Evolutionary conservation across 1,140 invertebrate species (phyloP), one percentile per base, ranked within the genome.

Genomic region (Drosophila ironensis): DNA sequence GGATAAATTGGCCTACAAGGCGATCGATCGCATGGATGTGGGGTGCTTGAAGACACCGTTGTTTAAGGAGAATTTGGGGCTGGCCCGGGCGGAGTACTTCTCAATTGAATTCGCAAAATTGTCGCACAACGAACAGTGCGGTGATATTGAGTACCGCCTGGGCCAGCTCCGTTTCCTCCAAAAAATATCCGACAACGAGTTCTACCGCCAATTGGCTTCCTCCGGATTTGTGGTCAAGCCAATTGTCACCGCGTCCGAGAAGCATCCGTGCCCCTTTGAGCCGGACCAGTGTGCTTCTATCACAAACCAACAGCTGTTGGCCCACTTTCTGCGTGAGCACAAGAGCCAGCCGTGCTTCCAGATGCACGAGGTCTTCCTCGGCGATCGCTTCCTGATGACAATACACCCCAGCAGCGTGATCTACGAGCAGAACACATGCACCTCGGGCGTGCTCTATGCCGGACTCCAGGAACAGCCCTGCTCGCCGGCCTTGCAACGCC

Each of bases 121-220:
- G 1, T 35, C 4, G 0, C 19, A 5, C 0, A 8, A 48, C 0
- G 37, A 81, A 9, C 38, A 24, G 0, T 7, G 14, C 5, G 5
- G 46, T 14, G 46, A 53, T 2, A 41, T 61, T 0, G 41, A 41
- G 1, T 4, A 41, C 4, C 20, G 76, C 0, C 19, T 80, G 25
- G 17, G 25, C 0, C 59, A 75, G 11, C 9, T 80, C 5, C 76
- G 76, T 1, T 6, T 8, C 0, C 27, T 67, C n/a, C 64, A 75
- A 17, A 20, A 30, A 1, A 25, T 14, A 0, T 11, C 42, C 0
- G 33, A 44, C 9, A 0, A 2, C 1, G 6, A 19, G 1, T n/a
- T n/a, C n/a, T 80, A 37, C 12, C 8, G 9, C 4, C 4, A 11
- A 8, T 7, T 14, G 30, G 27, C 4, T 4, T 11, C 1, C 5